Conservation (phyloP, 2,888 invertebrate genomes). For the Archips xylosteana region DNA sequence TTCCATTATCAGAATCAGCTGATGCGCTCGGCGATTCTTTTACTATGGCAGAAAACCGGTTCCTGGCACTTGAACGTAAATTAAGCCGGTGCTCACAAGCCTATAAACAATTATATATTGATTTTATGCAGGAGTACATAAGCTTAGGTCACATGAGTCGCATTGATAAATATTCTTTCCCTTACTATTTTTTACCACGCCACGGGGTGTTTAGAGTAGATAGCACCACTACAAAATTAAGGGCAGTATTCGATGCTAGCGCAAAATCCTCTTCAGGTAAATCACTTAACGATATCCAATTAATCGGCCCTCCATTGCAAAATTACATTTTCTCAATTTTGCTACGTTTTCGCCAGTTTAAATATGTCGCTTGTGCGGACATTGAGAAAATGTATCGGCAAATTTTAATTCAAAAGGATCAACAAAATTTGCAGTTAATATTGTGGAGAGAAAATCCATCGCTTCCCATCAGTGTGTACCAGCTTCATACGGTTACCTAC, state of each 20-base stretch:
- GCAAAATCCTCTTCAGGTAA: conserved; percentile 39
- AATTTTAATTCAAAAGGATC: conserved; percentile 47
- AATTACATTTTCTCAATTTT: conserved; percentile 52
- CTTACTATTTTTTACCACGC: conserved; percentile 45
- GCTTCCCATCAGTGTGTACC: conserved; percentile 47
- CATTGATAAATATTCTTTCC: conserved; percentile 33
- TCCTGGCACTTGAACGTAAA: conserved; percentile 44
- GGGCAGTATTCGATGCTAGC: conserved; percentile 45
- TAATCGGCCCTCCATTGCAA: conserved; percentile 49
- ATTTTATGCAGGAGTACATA: conserved; percentile 32
- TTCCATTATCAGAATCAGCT: conserved; percentile 42
- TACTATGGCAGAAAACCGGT: conserved; percentile 39
- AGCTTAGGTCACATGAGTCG: conserved; percentile 44
- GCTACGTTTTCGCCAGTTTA: conserved; percentile 28
- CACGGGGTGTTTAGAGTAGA: conserved; percentile 42
- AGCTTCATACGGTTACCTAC: conserved; percentile 51
- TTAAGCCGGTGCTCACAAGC: conserved; percentile 36
- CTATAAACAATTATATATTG: conserved; percentile 38
- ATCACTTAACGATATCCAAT: conserved; percentile 49
- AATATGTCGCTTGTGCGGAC: conserved; percentile 51
- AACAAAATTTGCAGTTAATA: conserved; percentile 53
- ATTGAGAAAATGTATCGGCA: conserved; percentile 56
- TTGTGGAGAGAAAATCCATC: conserved; percentile 52
- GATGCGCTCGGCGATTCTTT: conserved; percentile 45
- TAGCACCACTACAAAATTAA: conserved; percentile 43